A percentile compares a stretch with the other conserved stretches of the same genome.
Conservation (phyloP, 2,888 invertebrate genomes). For the Sarcophaga rosellei region DNA sequence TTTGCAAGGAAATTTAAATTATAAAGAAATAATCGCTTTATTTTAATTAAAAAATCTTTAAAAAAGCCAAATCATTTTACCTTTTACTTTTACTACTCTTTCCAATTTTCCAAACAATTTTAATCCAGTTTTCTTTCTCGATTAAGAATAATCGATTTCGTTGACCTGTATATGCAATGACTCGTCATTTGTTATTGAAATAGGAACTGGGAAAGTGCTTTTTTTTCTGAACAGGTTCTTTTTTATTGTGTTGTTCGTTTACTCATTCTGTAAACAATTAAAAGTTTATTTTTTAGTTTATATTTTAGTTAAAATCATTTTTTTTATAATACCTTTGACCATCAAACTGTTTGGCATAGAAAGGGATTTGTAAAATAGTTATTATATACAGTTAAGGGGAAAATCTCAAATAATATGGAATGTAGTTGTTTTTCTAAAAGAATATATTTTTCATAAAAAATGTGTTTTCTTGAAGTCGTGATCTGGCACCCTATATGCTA, state of each 20-base stretch:
- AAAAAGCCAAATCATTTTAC: neutral
- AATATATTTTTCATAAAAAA: no score
- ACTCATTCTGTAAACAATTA: constrained; percentile 34
- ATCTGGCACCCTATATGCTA: no score
- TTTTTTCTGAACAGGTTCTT: neutral
- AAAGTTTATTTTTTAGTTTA: constrained; percentile 18
- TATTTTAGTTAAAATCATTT: neutral
- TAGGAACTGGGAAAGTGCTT: constrained; percentile 37
- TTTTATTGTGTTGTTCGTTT: neutral
- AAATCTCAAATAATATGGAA: neutral
- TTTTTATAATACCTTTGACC: constrained; percentile 33
- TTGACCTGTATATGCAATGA: constrained; percentile 14
- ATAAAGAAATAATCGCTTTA: neutral
- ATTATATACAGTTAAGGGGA: neutral
- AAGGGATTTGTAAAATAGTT: neutral
- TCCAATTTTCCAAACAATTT: neutral
- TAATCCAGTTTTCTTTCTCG: neutral
- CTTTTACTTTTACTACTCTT: neutral
- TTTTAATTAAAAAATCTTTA: neutral
- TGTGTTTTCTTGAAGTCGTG: no score
- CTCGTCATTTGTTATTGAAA: constrained; percentile 43
- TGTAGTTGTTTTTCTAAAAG: no score
- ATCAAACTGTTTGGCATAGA: constrained; percentile 35
- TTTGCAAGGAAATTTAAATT: neutral
- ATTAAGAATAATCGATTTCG: neutral